Evolutionary conservation across 2,113 vertebrate species (phyloP), one percentile per base, ranked within the genome.

Genomic region (Anser brachyrhynchus): DNA sequence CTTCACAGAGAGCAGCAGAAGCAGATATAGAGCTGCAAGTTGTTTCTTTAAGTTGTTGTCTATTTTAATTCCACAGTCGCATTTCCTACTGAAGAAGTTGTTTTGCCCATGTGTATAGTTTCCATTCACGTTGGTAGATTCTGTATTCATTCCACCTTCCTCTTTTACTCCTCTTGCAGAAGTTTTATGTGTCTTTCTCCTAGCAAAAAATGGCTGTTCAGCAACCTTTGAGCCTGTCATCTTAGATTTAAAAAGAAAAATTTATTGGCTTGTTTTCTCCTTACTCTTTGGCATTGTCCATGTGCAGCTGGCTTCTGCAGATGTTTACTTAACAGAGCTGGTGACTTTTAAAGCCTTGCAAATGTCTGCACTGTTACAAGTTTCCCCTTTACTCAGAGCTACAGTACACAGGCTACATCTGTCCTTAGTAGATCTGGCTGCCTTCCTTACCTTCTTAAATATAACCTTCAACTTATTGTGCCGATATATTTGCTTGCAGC

Each of bases 251-350:
- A 95, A 90, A 89, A 11, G 70, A 70, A 95, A 85, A 93, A 93
- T 52, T 85, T 93, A 96, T 72, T 87, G 72, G 17, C 80, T 93
- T 95, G 67, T 97, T 93, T 96, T 95, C 71, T 84, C 41, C 82
- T 92, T 87, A 89, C 18, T 94, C 91, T 96, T 92, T 96, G 95
- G 67, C 87, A 84, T 93, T 96, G 93, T 93, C 89, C 71, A 59
- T 51, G 31, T 89, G 77, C 92, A 95, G 94, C 91, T 94, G 95
- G 66, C 46, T 95, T 92, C 79, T 96, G 89, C 93, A 97, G 92
- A 97, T 97, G 93, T 97, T 96, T 95, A 92, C 73, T 69, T 83
- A 94, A 80, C 61, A 77, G 79, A 77, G 22, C 65, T 66, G 58
- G 66, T 87, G 74, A 87, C 95, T 95, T 95, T 80, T 89, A 96